Evolutionary conservation across 2,888 invertebrate genomes (phyloP).

Genomic region (Hypercompe scribonia): DNA sequence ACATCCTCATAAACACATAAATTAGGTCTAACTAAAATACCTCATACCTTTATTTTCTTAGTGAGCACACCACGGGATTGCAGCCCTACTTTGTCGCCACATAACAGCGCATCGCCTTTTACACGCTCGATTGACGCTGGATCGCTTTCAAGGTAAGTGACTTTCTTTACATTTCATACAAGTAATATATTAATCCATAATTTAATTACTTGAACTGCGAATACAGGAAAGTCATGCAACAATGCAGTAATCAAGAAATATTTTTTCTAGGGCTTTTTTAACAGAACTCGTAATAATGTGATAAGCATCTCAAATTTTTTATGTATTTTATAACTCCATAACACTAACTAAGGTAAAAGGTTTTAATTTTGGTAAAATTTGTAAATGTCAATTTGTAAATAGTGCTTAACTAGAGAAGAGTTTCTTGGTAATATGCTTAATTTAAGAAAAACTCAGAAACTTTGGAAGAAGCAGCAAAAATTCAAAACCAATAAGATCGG

Average conservation of each 20-base stretch:
- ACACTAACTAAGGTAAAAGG: slow-evolving; percentile 28
- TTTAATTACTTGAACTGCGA: neutral
- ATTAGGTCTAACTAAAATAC: neutral
- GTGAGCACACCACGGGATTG: slow-evolving; percentile 94
- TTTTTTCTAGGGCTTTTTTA: neutral
- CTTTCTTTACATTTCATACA: too few species aligned
- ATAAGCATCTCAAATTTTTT: slow-evolving; percentile 11
- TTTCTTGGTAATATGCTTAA: slow-evolving; percentile 20
- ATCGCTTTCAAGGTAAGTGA: slow-evolving; percentile 87
- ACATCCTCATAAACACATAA: neutral
- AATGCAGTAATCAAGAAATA: neutral
- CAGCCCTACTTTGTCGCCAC: slow-evolving; percentile 93
- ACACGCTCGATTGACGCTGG: slow-evolving; percentile 91
- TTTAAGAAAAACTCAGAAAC: slow-evolving; percentile 16
- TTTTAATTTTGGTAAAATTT: slow-evolving; percentile 28
- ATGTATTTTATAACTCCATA: slow-evolving; percentile 5
- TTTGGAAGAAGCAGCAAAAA: slow-evolving; percentile 21
- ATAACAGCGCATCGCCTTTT: slow-evolving; percentile 91
- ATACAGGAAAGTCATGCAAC: neutral
- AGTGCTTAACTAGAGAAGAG: slow-evolving; percentile 17
- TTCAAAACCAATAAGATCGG: slow-evolving; percentile 31
- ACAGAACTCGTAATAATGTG: neutral
- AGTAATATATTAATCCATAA: neutral
- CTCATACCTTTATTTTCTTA: slow-evolving; percentile 45
- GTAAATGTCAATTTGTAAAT: too few species aligned